Evolutionary conservation across 1,140 invertebrate genomes (phyloP), one percentile per base, ranked within the genome.

Genomic region (Propsilocerus akamusi): DNA sequence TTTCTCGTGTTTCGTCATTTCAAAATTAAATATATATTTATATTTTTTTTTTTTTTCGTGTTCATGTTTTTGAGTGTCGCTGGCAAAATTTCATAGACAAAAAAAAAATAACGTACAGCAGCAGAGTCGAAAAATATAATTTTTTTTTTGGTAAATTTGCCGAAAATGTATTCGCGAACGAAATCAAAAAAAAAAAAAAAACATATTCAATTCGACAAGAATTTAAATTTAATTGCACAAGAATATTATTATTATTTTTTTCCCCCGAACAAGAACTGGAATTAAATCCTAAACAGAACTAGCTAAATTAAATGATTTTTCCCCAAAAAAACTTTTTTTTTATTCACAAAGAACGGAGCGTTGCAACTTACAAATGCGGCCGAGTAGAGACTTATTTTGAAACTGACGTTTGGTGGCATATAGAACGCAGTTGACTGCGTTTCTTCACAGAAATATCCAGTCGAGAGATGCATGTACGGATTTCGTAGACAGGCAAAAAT

Each of bases 361-460:
- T 41, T 41, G 34, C 34, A 41, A 41, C 34, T 41, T 41, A 41
- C 34, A 41, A 41, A 41, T 41, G 34, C 34, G 34, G 34, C 34
- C 34, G 34, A 41, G 34, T 41, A 41, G 34, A 41, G 34, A 41
- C 34, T 41, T 41, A 41, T 41, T 41, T 41, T 41, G 34, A 41
- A 41, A 41, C 34, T 41, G 34, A 41, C 34, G 34, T 41, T 41
- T 41, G 34, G 34, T 41, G 22, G 34, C 34, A 41, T 41, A 41
- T 41, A 41, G 34, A 41, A 41, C 34, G 34, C 34, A 41, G 34
- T 41, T 41, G 34, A 41, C 34, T 41, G 34, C 34, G 34, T 41
- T 41, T 41, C 34, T 41, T 41, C 34, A 41, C 17, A 41, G 10
- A 30, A 30, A 30, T 11, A n/a, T n/a, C n/a, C n/a, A 30, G 17